phyloP scores from a whole-genome alignment of 2,888 invertebrate genomes.

The Drosophila cracens region DNA sequence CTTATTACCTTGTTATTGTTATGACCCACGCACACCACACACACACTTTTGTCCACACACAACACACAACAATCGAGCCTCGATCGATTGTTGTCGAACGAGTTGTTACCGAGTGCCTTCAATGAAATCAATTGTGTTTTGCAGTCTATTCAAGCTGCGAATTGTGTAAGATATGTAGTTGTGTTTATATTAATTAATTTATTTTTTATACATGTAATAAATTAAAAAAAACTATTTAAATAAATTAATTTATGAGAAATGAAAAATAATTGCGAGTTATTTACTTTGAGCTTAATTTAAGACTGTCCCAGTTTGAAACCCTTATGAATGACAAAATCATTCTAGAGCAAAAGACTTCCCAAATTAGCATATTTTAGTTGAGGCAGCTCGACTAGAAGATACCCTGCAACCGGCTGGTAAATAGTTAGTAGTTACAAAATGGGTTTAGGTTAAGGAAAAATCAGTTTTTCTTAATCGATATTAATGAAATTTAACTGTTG shows the following conservation, averaged over 20 bases:
- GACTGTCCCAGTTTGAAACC: not conserved
- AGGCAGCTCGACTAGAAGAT: not conserved
- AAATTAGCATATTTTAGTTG: not conserved
- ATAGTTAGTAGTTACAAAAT: not conserved
- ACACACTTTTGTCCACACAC: conserved; percentile 25
- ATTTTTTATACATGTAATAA: conserved; percentile 76
- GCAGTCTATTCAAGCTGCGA: conserved; percentile 43
- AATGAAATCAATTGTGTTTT: conserved; percentile 17
- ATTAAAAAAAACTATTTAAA: conserved; percentile 76
- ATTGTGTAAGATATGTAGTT: conserved; percentile 65
- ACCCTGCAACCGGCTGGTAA: not conserved
- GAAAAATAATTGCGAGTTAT: not conserved
- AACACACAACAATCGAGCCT: conserved; percentile 23
- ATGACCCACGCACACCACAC: conserved; percentile 44
- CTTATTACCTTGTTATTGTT: conserved; percentile 55
- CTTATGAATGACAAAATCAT: not conserved
- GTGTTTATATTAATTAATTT: conserved; percentile 75
- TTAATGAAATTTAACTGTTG: too few species aligned
- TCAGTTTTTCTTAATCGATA: too few species aligned
- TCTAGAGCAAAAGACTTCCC: not conserved
- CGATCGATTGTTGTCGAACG: conserved; percentile 35
- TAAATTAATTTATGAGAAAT: conserved; percentile 72
- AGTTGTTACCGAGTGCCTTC: conserved; percentile 33
- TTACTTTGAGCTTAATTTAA: not conserved
- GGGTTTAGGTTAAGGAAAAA: not conserved